Percentiles rank a stretch among this genome's conserved stretches.
phyloP scores from a whole-genome alignment of 2,113 vertebrate genomes.

The human region GRCh38 chr3:36851501-36852000 shows the following conservation, averaged over 20 bases:
- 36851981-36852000: background rate
- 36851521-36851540: background rate
- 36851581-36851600: background rate
- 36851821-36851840: slow-evolving; percentile 88
- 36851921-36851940: background rate
- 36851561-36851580: background rate
- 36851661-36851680: background rate
- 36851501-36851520: background rate
- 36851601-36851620: background rate
- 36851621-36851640: background rate
- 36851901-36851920: background rate
- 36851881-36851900: background rate
- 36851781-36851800: slow-evolving; percentile 88
- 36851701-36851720: slow-evolving; percentile 79
- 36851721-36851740: slow-evolving; percentile 91
- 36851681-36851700: background rate
- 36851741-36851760: slow-evolving; percentile 91
- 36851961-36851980: background rate
- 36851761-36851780: slow-evolving; percentile 90
- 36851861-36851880: background rate
- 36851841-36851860: slow-evolving; percentile 88
- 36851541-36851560: background rate
- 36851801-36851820: slow-evolving; percentile 88
- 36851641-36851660: background rate
- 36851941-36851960: background rate